Evolutionary conservation across 2,888 invertebrate genomes (phyloP), one percentile per base, ranked within the genome.

Genomic region (Alcis repandata): DNA sequence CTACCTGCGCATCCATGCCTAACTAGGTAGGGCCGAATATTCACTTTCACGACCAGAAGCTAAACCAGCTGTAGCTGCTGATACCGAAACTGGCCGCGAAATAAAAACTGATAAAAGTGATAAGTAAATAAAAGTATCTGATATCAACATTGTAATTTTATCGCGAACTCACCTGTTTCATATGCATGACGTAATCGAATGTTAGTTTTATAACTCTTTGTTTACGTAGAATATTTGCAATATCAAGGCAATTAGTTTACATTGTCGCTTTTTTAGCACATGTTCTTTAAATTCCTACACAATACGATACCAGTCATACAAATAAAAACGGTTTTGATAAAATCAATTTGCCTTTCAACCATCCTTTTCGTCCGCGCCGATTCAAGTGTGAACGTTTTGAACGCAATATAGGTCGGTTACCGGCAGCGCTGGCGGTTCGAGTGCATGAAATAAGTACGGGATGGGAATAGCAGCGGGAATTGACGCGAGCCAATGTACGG

Each of bases 361-460:
- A 48, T 9, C 2, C 9, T 8, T 15, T 27, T 15, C 8, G 10
- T 15, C 2, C 9, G 2, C 17, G 10, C 7, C 1, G 15, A 48
- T 0, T 48, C 15, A 10, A 22, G 32, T 48, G 48, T 48, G 48
- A 48, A 32, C 15, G n/a, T 15, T 48, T 48, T 27, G 22, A 59
- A 33, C 56, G 57, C 59, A 64, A 64, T 59, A 64, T 53, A 67
- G 62, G 53, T 27, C 45, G 43, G 46, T 13, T 9, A 13, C 3
- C 46, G 49, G 52, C 7, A 15, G 10, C 8, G 20, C 11, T 43
- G 41, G 9, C 38, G 20, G 32, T 11, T 60, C 53, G 65, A 43
- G 64, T 58, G 57, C 59, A 67, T 70, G 40, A 63, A 68, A 68
- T 70, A 46, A 61, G 61, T 63, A 60, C 67, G 58, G 63, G 62